These are phyloP conservation scores for Leptinotarsa tumamoca DNA, from an alignment of 2,888 invertebrate species.

Conservation along the genomic window DNA sequence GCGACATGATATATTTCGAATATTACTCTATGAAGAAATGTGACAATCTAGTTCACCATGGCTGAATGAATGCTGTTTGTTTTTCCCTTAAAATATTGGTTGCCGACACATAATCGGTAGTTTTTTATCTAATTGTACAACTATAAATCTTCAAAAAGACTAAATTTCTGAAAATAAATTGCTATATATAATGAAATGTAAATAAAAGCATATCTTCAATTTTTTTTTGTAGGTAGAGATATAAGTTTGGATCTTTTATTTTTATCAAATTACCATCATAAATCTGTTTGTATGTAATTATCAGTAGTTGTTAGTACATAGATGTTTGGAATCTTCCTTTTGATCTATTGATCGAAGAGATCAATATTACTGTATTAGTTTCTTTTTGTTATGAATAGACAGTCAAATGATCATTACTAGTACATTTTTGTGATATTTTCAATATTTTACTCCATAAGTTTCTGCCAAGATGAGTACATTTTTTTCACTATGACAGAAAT, in stretches of 20 bases:
- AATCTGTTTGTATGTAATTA: neutral
- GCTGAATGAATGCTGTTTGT: neutral
- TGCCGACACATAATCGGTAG: neutral
- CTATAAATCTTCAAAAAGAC: neutral
- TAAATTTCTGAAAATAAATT: neutral
- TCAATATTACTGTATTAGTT: neutral
- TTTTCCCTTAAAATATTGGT: neutral
- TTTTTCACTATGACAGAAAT: neutral
- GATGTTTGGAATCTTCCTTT: neutral
- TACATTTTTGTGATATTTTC: conserved; percentile 41
- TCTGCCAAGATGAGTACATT: conserved; percentile 4
- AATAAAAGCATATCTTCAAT: neutral
- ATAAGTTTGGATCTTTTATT: neutral
- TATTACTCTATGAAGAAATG: neutral
- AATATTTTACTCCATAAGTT: conserved; percentile 26
- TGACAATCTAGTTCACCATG: neutral
- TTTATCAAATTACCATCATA: conserved; percentile 1
- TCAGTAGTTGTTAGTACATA: conserved; percentile 1
- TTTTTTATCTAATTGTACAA: conserved; percentile 1
- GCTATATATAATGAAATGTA: conserved; percentile 1
- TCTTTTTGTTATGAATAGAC: conserved; percentile 17
- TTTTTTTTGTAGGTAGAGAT: neutral
- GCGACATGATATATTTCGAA: neutral
- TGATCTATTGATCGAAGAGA: neutral
- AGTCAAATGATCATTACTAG: conserved; percentile 32